Base-by-base conservation (phyloP, 2,888 invertebrate species). In the Leptinotarsa haldemani region DNA sequence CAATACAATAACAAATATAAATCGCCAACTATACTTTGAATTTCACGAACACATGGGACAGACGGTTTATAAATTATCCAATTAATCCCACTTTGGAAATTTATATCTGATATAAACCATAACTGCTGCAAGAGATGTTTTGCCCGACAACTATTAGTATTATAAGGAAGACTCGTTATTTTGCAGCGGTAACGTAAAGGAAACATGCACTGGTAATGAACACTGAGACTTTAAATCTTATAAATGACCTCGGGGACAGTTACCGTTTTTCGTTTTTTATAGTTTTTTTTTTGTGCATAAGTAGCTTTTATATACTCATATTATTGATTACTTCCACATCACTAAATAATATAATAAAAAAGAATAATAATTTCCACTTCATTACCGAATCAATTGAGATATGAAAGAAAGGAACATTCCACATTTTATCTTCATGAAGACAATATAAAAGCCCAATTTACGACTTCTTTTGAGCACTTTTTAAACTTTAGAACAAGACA, bases 71-170 rank as follows among this genome's bases (percentile, higher is more conserved):
- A 82, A 82, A 83, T 82, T 77, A 73, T 76, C 70, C 72, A 79
- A 81, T 83, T 81, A 79, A 81, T 82, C 73, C 75, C 73, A 76
- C 77, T 77, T 77, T 78, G 79, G 74, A 74, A 78, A 82, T 80
- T 80, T 81, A 83, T 81, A 79, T 75, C 75, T 71, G 77, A 77
- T 80, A 82, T 81, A 80, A 80, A 80, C 77, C 77, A 75, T 70
- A 72, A 74, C 74, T 64, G 72, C 74, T 75, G 76, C 71, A 69
- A 72, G 75, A 76, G 76, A 81, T 81, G 78, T 82, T 78, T 72
- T 69, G 76, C 77, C 75, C 76, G 79, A 82, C 82, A 83, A 81
- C 80, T 81, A 83, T 83, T 82, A 81, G 82, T 81, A 81, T 82
- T 82, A 82, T 78, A 78, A 75, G 76, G 61, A 20, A 30, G 61